Percentiles rank a stretch among this genome's conserved stretches.
These are phyloP conservation scores for Nemopilema nomurai DNA, from an alignment of 30 jellyfish, hydroid and myxozoan genomes.

Conservation along the genomic window DNA sequence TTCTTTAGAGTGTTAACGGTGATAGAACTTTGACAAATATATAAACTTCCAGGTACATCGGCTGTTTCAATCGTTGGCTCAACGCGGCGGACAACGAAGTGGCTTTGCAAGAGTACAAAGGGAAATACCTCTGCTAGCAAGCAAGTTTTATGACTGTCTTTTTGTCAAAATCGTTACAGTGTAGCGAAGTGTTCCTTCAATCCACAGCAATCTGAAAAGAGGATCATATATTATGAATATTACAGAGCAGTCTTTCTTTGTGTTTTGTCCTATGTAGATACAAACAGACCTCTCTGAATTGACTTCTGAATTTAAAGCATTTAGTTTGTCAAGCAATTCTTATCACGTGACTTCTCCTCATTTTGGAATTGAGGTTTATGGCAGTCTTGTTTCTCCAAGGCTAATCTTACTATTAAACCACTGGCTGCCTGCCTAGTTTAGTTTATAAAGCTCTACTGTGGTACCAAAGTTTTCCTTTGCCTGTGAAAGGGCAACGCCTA, in stretches of 20 bases:
- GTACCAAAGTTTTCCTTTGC: too few species aligned
- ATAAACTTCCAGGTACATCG: conserved; percentile 77
- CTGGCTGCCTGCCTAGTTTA: background rate
- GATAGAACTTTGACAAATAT: too few species aligned
- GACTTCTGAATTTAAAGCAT: too few species aligned
- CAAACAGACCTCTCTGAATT: too few species aligned
- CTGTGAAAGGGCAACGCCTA: too few species aligned
- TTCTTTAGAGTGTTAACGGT: too few species aligned
- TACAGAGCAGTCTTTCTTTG: background rate
- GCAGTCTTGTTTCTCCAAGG: background rate
- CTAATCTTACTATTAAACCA: background rate
- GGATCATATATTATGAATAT: background rate
- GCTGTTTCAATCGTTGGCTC: conserved; percentile 77
- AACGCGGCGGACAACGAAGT: conserved; percentile 57
- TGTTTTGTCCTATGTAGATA: too few species aligned
- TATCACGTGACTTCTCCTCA: background rate
- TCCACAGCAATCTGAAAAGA: background rate
- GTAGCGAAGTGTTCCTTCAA: background rate
- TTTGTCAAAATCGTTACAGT: too few species aligned
- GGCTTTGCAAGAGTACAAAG: conserved; percentile 29
- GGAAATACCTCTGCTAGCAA: conserved; percentile 25
- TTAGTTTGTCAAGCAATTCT: background rate
- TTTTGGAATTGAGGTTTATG: background rate
- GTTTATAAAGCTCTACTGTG: too few species aligned
- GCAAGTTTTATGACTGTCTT: background rate